Base-by-base conservation (phyloP, 2,797 vertebrate species). In the Syncerus caffer region DNA sequence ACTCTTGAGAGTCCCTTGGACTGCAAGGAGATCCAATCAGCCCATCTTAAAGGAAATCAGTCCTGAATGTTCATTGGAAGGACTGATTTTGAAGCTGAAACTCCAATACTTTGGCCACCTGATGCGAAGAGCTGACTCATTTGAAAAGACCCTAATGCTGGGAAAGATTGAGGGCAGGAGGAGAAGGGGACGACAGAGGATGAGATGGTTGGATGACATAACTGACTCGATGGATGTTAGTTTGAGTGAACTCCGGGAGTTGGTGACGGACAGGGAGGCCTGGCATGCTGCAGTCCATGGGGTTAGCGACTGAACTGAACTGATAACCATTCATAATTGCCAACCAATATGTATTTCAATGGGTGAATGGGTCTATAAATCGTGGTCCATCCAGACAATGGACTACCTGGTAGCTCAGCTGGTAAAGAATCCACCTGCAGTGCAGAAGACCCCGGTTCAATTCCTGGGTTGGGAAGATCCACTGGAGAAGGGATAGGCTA, bases 231-330 rank as follows among this genome's bases (percentile, higher is more conserved):
- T 12, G 19, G 4, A 71, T 71, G 64, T 47, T 47, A 12, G n/a
- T 71, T 38, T 71, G 19, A 0, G 17, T 71, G 1, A 12, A 23
- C 5, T 38, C 64, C 0, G 0, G 17, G n/a, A 23, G 64, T 71
- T 38, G 19, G 19, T 71, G 64, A 71, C 12, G 10, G 19, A 38
- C 2, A 34, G 64, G 4, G 64, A 67, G n/a, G 9, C 9, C 64
- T 67, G 64, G 17, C 4, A 6, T 21, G 64, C n/a, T 67, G 64
- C 9, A 6, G 64, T 38, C 34, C 19, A 71, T 23, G 5, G 19
- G n/a, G 34, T 38, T 3, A 71, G n/a, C 0, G 0, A 38, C 19
- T 71, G n/a, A 67, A 21, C 4, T 67, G 64, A 38, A 71, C n/a
- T 21, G 64, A 71, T 12, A 11, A 17, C 19, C 38, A 38, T 38